Conservation (phyloP, 64 coral and sea anemone species). For the Actinia tenebrosa region DNA sequence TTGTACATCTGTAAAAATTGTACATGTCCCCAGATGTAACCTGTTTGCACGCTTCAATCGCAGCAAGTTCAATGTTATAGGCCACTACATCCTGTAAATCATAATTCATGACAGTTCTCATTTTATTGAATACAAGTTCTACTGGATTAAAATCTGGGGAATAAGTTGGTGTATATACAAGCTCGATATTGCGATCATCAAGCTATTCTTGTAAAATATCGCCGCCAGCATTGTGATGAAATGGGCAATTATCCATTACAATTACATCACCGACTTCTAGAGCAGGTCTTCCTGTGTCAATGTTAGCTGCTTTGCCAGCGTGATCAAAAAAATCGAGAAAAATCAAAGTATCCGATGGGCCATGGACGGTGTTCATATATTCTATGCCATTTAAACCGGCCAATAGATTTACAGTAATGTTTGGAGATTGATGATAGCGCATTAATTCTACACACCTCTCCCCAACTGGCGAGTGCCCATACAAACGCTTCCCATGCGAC, state of each 20-base stretch:
- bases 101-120: conserved; percentile 32
- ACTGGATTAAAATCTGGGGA: conserved; percentile 47
- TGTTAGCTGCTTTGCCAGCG: conserved; percentile 17
- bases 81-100: not conserved
- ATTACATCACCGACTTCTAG: conserved; percentile 33
- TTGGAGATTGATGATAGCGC: conserved; percentile 18
- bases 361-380: conserved; percentile 37
- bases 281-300: conserved; percentile 14
- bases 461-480: conserved; percentile 8
- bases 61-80: conserved; percentile 28
- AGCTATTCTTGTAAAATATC: conserved; percentile 29
- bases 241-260: conserved; percentile 33
- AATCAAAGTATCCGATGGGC: conserved; percentile 1
- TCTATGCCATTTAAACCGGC: conserved; percentile 14
- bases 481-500: conserved; percentile 23
- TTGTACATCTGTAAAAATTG: conserved; percentile 15
- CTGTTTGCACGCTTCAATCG: not conserved
- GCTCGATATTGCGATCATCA: conserved; percentile 48
- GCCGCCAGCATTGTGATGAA: conserved; percentile 42
- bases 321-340: conserved; percentile 44
- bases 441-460: conserved; percentile 27
- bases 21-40: conserved; percentile 16
- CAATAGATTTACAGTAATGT: conserved; percentile 51
- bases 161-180: conserved; percentile 46
- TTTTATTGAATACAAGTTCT: conserved; percentile 46